These are phyloP conservation scores for Temnothorax ravouxi DNA, from an alignment of 2,888 invertebrate genomes.

Conservation along the genomic window DNA sequence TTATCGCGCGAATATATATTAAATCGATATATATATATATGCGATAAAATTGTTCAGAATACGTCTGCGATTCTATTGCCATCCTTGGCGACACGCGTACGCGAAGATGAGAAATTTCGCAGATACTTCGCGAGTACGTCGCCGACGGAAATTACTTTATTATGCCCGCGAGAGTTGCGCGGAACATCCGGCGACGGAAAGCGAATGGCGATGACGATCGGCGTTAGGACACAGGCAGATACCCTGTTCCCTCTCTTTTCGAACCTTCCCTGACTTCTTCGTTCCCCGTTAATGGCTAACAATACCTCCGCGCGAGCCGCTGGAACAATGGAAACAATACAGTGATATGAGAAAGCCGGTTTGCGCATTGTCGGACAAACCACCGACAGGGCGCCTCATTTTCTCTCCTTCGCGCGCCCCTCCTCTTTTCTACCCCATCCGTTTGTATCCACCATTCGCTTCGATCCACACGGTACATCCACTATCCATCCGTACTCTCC, in stretches of 20 bases:
- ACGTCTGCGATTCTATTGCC: neutral
- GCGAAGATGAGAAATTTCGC: neutral
- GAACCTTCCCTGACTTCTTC: conserved; percentile 43
- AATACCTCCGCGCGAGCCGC: conserved; percentile 65
- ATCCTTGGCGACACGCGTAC: neutral
- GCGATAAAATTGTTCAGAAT: neutral
- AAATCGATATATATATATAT: neutral
- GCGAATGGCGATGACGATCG: conserved; percentile 40
- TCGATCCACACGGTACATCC: conserved; percentile 62
- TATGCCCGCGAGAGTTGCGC: conserved; percentile 22
- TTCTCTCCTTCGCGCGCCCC: conserved; percentile 37
- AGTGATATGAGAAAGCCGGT: conserved; percentile 85
- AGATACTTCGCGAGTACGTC: neutral
- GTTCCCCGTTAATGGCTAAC: conserved; percentile 50
- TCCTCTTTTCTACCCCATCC: neutral
- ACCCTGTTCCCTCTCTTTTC: conserved; percentile 27
- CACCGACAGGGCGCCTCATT: conserved; percentile 57
- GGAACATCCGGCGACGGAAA: neutral
- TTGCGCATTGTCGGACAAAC: conserved; percentile 84
- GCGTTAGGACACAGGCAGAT: conserved; percentile 32
- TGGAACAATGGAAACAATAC: conserved; percentile 83
- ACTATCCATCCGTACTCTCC: conserved; percentile 5
- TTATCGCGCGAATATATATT: neutral
- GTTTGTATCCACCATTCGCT: conserved; percentile 2
- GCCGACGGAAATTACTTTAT: conserved; percentile 21